Base-by-base conservation (phyloP, 2,888 invertebrate genomes). In the Caenorhabditis panamensis region DNA sequence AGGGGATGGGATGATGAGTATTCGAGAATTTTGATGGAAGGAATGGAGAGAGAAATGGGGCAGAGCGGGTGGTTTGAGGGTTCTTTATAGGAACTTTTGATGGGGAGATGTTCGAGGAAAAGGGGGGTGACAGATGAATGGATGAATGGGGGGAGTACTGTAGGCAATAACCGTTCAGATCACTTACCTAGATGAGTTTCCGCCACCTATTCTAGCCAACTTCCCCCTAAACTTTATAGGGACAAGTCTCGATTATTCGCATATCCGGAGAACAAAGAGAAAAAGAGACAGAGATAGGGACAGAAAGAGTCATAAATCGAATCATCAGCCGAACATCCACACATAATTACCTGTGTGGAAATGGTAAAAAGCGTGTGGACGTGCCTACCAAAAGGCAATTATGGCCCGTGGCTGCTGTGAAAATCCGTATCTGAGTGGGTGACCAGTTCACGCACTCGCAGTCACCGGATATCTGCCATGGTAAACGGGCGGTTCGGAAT, bases 221-320 rank as follows among this genome's bases (percentile, higher is more conserved):
- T 31, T 31, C 9, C 31, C 31, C 9, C 41, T 13, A 6, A 41
- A 6, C 9, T 41, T 41, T 6, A 41, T 41, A 11, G 41, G 41
- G 41, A 41, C 41, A 13, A 41, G 41, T 41, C 41, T 41, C n/a
- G 26, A 54, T 26, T 9, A 26, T 54, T 28, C 36, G 16, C 18
- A 20, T 8, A 31, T 6, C 6, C 2, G 8, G 41, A 41, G 13
- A 13, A 41, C 31, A 31, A 31, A 31, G 31, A 31, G 28, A 26
- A 22, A 54, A 49, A 31, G 36, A 41, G 41, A 47, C 28, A 54
- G 54, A 77, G 49, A 31, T 4, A 31, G 5, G 66, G 58, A 58
- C 66, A 75, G 47, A 53, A 18, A 72, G 62, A 76, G 77, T 59
- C 59, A 68, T 58, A 53, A 73, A 64, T 61, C 64, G 64, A 73